Evolutionary conservation across 1,140 invertebrate species (phyloP).

Genomic region (Forficula auricularia): DNA sequence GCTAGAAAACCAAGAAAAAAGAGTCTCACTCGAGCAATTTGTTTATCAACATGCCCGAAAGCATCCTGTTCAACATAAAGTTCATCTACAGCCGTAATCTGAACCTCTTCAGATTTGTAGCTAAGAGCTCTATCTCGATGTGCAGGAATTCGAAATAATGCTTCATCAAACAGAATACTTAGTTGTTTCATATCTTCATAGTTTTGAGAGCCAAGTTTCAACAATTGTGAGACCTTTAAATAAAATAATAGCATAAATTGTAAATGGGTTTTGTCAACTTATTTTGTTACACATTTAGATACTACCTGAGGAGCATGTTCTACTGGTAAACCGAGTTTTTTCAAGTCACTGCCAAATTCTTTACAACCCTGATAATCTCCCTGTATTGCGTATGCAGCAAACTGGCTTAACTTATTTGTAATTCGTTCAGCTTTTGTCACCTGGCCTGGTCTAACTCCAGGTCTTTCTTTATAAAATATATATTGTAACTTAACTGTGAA

Average conservation of each 20-base stretch:
- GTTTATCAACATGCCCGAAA: conserved; percentile 67
- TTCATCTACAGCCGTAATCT: conserved; percentile 92
- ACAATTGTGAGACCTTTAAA: conserved; percentile 72
- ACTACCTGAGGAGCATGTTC: conserved; percentile 84
- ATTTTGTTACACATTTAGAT: no score
- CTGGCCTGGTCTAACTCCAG: conserved; percentile 88
- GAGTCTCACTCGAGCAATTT: conserved; percentile 84
- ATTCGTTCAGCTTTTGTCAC: conserved; percentile 84
- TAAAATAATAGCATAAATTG: conserved; percentile 7
- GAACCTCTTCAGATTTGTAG: conserved; percentile 97
- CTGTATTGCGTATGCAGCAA: conserved; percentile 84
- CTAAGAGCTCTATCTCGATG: conserved; percentile 75
- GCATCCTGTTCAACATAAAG: conserved; percentile 82
- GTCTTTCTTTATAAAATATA: conserved; percentile 94
- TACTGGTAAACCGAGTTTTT: conserved; percentile 84
- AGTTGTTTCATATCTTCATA: conserved; percentile 86
- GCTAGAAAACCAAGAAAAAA: conserved; percentile 89
- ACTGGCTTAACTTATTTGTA: conserved; percentile 79
- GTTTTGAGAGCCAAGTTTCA: conserved; percentile 82
- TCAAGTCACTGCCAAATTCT: conserved; percentile 79
- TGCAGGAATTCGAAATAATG: conserved; percentile 62
- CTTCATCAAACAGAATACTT: conserved; percentile 74
- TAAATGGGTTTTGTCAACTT: no score
- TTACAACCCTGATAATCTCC: conserved; percentile 82
- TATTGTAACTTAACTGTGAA: conserved; percentile 97